phyloP scores from a whole-genome alignment of 2,797 vertebrate species.

The Lycodopsis pacificus region DNA sequence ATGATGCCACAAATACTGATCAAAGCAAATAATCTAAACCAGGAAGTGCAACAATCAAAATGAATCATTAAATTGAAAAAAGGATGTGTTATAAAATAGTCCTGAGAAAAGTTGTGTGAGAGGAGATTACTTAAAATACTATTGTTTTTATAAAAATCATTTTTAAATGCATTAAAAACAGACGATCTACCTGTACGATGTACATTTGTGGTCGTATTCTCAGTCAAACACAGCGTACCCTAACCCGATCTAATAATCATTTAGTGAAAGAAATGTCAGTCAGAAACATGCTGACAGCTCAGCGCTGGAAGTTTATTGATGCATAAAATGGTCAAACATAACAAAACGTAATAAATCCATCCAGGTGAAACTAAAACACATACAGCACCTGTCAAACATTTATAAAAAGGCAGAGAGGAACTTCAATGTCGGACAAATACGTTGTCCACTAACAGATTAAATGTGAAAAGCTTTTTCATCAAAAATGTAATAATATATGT shows the following conservation, averaged over 20 bases:
- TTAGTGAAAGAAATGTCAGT: not conserved
- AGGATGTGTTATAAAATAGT: too few relatives aligned
- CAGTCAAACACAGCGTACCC: too few relatives aligned
- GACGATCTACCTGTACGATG: too few relatives aligned
- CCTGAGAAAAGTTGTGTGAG: too few relatives aligned
- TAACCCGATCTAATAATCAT: not conserved
- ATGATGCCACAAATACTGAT: not conserved
- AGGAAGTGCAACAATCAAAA: not conserved
- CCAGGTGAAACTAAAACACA: not conserved
- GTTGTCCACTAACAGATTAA: not conserved
- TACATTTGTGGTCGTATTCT: too few relatives aligned
- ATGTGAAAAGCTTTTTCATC: not conserved
- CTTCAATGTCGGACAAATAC: not conserved
- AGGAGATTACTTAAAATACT: not conserved
- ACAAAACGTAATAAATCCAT: not conserved
- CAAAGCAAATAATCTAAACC: not conserved
- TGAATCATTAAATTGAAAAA: not conserved
- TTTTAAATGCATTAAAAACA: too few relatives aligned
- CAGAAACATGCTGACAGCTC: not conserved
- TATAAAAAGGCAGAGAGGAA: not conserved
- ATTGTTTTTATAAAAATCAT: too few relatives aligned
- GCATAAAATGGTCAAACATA: not conserved
- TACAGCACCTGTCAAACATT: not conserved
- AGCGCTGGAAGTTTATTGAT: not conserved
- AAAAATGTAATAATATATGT: too few relatives aligned